Conservation (phyloP, 92 coral and sea anemone species). For the Scolanthus callimorphus region DNA sequence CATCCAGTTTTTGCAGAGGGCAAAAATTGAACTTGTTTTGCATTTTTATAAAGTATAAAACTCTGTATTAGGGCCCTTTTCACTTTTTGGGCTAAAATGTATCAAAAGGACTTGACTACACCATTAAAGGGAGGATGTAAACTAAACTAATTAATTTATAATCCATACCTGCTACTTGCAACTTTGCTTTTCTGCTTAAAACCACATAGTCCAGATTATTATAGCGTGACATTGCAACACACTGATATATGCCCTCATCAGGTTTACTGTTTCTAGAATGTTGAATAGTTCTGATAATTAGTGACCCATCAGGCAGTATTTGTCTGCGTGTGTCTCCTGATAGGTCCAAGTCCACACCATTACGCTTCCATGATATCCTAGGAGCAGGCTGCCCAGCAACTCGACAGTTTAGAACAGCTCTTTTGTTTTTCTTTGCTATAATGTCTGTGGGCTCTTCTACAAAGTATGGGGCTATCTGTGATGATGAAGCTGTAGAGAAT, state of each 20-base stretch:
- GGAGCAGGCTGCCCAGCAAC: constrained; percentile 64
- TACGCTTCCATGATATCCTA: constrained; percentile 57
- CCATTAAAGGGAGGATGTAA: too few species aligned
- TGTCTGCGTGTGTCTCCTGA: constrained; percentile 46
- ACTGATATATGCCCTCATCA: constrained; percentile 85
- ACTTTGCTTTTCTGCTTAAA: constrained; percentile 62
- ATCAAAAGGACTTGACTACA: too few species aligned
- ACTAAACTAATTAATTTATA: too few species aligned
- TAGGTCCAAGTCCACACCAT: constrained; percentile 46
- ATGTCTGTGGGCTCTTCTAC: constrained; percentile 79
- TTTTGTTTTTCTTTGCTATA: constrained; percentile 53
- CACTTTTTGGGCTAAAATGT: too few species aligned
- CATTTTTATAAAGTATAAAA: too few species aligned
- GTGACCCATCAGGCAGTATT: constrained; percentile 74
- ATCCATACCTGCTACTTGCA: constrained; percentile 89
- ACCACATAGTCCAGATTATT: constrained; percentile 30
- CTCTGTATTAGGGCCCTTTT: too few species aligned
- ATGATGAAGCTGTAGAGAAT: constrained; percentile 22
- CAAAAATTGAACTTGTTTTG: too few species aligned
- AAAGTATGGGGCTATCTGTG: constrained; percentile 49
- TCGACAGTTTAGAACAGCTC: constrained; percentile 62
- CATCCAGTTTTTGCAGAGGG: too few species aligned
- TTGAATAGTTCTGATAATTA: constrained; percentile 54
- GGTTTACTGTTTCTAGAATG: constrained; percentile 67
- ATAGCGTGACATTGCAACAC: constrained; percentile 56